phyloP scores from a whole-genome alignment of 1,140 invertebrate genomes.

The Caenorhabditis brenneri region DNA sequence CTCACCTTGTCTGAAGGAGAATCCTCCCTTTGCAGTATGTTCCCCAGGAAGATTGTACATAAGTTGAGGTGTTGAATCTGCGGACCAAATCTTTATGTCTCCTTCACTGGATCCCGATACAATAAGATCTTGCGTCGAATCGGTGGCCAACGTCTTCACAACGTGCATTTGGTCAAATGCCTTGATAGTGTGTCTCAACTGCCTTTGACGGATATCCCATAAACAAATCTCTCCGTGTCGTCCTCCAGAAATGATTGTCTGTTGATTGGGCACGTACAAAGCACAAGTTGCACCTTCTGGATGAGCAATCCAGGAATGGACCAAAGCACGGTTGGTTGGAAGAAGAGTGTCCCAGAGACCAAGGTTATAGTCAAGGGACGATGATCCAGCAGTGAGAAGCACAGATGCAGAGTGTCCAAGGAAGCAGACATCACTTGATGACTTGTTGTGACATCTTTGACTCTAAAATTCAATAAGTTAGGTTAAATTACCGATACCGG shows the following conservation, averaged over 20 bases:
- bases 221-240: conserved; percentile 94
- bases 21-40: conserved; percentile 75
- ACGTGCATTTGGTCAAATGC: conserved; percentile 74
- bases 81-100: conserved; percentile 95
- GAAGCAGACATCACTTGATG: conserved; percentile 95
- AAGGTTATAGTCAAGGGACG: conserved; percentile 95
- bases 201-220: conserved; percentile 80
- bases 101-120: conserved; percentile 97
- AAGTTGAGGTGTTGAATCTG: conserved; percentile 81
- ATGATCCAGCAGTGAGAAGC: conserved; percentile 93
- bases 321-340: conserved; percentile 88
- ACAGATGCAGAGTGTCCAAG: conserved; percentile 90
- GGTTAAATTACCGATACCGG: not conserved
- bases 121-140: conserved; percentile 88
- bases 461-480: conserved; percentile 77
- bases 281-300: conserved; percentile 66
- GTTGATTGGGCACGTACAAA: conserved; percentile 63
- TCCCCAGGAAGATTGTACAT: conserved; percentile 88
- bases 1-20: conserved; percentile 66
- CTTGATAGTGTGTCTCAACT: conserved; percentile 83
- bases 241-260: conserved; percentile 82
- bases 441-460: conserved; percentile 94
- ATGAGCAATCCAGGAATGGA: conserved; percentile 74
- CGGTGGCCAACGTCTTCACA: conserved; percentile 90
- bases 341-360: conserved; percentile 96